These are phyloP conservation scores for Actinia tenebrosa DNA, from an alignment of 64 coral and sea anemone genomes.

Conservation along the genomic window DNA sequence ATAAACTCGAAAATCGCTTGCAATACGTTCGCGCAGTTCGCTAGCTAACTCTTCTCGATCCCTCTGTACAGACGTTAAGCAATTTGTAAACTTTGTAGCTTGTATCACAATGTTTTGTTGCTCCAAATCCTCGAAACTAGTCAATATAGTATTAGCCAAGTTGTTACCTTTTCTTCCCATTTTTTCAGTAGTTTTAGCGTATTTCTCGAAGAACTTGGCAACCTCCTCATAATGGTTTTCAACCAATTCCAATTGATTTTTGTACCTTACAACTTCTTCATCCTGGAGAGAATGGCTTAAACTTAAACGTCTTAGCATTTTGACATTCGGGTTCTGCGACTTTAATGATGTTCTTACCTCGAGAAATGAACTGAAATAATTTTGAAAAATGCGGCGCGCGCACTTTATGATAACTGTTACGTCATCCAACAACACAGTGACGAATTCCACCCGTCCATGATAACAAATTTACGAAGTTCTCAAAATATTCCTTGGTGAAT, in stretches of 20 bases:
- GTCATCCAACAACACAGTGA: neutral
- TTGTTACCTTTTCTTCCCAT: neutral
- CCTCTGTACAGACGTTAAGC: neutral
- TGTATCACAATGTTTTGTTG: neutral
- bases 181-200: conserved; percentile 20
- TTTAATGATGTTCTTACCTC: no score
- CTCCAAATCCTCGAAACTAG: conserved; percentile 17
- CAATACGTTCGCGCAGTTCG: neutral
- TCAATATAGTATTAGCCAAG: neutral
- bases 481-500: no score
- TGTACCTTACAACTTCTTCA: conserved; percentile 20
- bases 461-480: no score
- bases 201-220: conserved; percentile 12
- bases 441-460: no score
- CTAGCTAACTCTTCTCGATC: neutral
- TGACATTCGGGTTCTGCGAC: no score
- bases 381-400: neutral
- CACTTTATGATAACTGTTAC: neutral
- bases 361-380: neutral
- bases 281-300: neutral
- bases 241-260: neutral
- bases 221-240: conserved; percentile 7
- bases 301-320: neutral
- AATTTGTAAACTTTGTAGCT: neutral
- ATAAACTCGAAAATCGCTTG: conserved; percentile 7